These are phyloP conservation scores for Phenacoccus solenopsis DNA, from an alignment of 1,140 invertebrate species.

Conservation along the genomic window DNA sequence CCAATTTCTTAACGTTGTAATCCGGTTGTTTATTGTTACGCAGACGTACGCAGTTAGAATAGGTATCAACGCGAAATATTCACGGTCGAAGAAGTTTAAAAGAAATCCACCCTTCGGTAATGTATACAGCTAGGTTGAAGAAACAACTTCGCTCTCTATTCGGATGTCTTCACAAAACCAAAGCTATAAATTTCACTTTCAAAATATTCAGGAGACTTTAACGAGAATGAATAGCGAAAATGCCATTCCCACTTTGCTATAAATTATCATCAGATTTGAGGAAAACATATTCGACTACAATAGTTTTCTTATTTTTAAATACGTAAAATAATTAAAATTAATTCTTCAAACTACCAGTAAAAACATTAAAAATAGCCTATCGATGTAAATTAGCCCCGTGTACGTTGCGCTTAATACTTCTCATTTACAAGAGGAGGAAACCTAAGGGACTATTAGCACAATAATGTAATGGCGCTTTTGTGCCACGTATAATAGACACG, in stretches of 20 bases:
- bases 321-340: not conserved
- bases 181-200: not conserved
- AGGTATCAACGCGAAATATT: not conserved
- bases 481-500: not conserved
- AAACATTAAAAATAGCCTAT: too few relatives aligned
- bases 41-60: not conserved
- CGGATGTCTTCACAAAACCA: not conserved
- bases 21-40: not conserved
- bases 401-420: not conserved
- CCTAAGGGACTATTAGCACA: not conserved
- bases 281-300: not conserved
- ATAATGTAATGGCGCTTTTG: not conserved
- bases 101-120: not conserved
- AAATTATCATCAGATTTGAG: not conserved
- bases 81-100: not conserved
- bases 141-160: too few relatives aligned
- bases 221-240: not conserved
- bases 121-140: too few relatives aligned
- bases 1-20: not conserved
- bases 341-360: too few relatives aligned
- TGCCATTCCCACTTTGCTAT: not conserved
- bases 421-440: not conserved
- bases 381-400: not conserved
- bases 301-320: not conserved
- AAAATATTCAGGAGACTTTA: not conserved